A percentile compares a stretch with the other conserved stretches of the same genome.
Conservation (phyloP, 2,888 invertebrate species). For the Scotopteryx bipunctaria region DNA sequence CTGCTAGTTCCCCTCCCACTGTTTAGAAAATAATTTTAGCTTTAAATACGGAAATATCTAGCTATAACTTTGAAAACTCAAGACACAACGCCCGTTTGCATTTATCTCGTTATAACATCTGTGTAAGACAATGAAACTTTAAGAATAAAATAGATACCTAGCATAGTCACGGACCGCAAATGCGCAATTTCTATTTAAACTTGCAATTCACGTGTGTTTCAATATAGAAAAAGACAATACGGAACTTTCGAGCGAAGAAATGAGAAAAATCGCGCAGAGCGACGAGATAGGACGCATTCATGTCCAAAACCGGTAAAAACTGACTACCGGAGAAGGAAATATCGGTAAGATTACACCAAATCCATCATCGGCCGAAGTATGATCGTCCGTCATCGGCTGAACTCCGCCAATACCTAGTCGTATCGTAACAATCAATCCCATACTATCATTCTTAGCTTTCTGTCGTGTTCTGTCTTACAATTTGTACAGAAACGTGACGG, state of each 20-base stretch:
- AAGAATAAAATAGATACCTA: not conserved
- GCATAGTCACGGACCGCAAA: not conserved
- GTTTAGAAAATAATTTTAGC: constrained; percentile 4
- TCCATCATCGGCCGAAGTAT: no score
- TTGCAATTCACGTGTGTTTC: constrained; percentile 16
- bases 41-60: constrained; percentile 9
- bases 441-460: no score
- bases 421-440: no score
- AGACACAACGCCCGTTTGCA: not conserved
- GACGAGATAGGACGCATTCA: constrained; percentile 14
- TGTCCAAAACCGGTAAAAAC: constrained; percentile 3
- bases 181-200: constrained; percentile 6
- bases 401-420: no score
- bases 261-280: constrained; percentile 29
- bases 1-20: not conserved
- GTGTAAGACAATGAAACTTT: not conserved
- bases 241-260: constrained; percentile 36
- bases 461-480: no score
- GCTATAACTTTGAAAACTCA: not conserved
- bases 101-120: not conserved
- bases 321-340: not conserved
- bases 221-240: constrained; percentile 39
- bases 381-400: no score
- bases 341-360: no score
- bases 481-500: no score